Percentiles rank a stretch among this genome's conserved stretches.
phyloP scores from a whole-genome alignment of 2,113 vertebrate species.

The Thamnaconus septentrionalis region DNA sequence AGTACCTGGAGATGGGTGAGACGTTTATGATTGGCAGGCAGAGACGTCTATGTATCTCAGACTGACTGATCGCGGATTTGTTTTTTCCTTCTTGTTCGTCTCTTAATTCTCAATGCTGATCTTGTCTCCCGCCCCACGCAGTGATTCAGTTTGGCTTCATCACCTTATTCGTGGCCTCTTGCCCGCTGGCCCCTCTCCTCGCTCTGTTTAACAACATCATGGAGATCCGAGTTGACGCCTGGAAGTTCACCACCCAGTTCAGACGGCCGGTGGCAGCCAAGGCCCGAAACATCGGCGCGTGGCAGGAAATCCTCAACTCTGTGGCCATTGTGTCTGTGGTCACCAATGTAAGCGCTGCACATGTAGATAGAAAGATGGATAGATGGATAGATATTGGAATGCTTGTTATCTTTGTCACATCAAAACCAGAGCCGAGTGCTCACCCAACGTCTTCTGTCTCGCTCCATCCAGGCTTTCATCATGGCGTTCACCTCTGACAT shows the following conservation, averaged over 20 bases:
- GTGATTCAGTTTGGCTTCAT: slow-evolving; percentile 98
- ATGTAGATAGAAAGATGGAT: not conserved
- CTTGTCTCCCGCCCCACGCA: slow-evolving; percentile 45
- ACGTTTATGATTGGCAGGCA: not conserved
- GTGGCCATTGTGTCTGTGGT: slow-evolving; percentile 92
- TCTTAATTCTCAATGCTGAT: not conserved
- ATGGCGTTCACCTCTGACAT: slow-evolving; percentile 98
- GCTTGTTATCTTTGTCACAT: too few relatives aligned
- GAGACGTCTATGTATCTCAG: too few relatives aligned
- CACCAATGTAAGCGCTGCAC: slow-evolving; percentile 85
- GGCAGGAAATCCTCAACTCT: slow-evolving; percentile 92
- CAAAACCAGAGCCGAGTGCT: too few relatives aligned
- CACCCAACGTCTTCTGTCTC: not conserved
- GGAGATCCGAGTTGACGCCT: slow-evolving; percentile 93
- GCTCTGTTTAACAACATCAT: slow-evolving; percentile 94
- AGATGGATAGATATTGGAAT: too few relatives aligned
- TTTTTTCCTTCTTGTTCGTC: too few relatives aligned
- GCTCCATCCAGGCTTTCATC: slow-evolving; percentile 86
- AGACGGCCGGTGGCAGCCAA: slow-evolving; percentile 89
- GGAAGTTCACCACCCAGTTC: slow-evolving; percentile 97
- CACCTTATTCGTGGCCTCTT: slow-evolving; percentile 96
- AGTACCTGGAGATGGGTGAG: slow-evolving; percentile 97
- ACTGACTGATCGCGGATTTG: too few relatives aligned
- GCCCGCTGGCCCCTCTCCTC: slow-evolving; percentile 94
- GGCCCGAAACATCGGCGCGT: slow-evolving; percentile 94